Percentiles rank a stretch among this genome's conserved stretches.
Evolutionary conservation across 2,113 vertebrate species (phyloP).

Genomic region (Scartelaos histophorus): DNA sequence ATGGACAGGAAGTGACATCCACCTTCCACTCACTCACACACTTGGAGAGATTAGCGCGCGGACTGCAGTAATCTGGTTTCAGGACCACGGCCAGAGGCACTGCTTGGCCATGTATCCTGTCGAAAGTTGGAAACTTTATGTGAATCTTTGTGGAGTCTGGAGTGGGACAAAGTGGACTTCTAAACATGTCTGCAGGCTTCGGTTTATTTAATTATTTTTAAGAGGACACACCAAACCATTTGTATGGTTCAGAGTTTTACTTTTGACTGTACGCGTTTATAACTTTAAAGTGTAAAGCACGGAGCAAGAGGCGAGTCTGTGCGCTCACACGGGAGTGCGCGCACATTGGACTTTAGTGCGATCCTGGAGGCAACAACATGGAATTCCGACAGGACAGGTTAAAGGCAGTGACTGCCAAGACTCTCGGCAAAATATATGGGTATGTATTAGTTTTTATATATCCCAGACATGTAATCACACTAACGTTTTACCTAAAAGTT

Average conservation of each 20-base stretch:
- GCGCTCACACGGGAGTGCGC: conserved; percentile 64
- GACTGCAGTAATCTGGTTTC: conserved; percentile 71
- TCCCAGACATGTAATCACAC: not conserved
- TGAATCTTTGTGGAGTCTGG: conserved; percentile 23
- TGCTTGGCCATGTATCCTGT: conserved; percentile 46
- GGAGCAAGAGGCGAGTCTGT: conserved; percentile 47
- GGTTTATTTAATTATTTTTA: conserved; percentile 24
- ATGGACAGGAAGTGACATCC: conserved; percentile 68
- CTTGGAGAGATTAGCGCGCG: conserved; percentile 64
- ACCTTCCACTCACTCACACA: conserved; percentile 61
- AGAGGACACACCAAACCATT: conserved; percentile 22
- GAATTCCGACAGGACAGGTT: conserved; percentile 78
- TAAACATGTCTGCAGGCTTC: conserved; percentile 34
- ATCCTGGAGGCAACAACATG: conserved; percentile 74
- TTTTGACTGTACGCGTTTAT: conserved; percentile 6
- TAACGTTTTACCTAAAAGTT: not conserved
- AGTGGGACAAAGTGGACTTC: conserved; percentile 15
- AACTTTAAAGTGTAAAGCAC: conserved; percentile 47
- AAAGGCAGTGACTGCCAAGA: conserved; percentile 73
- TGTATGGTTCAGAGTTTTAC: not conserved
- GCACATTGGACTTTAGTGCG: conserved; percentile 51
- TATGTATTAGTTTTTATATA: conserved; percentile 48
- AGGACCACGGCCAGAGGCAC: conserved; percentile 69
- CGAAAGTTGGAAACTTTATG: conserved; percentile 43
- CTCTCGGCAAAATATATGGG: conserved; percentile 78